Conservation (phyloP, 2,113 vertebrate genomes). For the Pomatostomus ruficeps region DNA sequence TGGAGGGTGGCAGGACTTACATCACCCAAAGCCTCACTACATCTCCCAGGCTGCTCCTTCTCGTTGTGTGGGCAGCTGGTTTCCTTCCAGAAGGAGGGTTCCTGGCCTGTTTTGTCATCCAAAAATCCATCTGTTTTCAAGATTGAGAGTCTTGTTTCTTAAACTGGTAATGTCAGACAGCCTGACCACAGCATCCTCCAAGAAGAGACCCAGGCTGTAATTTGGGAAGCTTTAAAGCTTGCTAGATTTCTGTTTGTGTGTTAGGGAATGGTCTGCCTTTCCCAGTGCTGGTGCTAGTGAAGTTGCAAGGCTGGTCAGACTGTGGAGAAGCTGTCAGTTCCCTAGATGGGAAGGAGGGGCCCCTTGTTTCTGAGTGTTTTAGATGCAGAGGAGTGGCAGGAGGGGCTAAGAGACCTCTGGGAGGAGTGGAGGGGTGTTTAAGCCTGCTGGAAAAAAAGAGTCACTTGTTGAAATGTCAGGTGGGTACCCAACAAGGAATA, state of each 20-base stretch:
- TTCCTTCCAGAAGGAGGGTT: slow-evolving; percentile 28
- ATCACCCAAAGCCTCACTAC: not conserved
- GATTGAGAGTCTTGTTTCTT: slow-evolving; percentile 21
- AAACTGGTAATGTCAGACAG: slow-evolving; percentile 19
- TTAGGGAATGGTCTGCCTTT: not conserved
- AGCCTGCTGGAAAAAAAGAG: not conserved
- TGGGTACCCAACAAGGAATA: not conserved
- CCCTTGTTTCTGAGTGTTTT: not conserved
- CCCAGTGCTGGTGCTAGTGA: not conserved
- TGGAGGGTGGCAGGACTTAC: not conserved
- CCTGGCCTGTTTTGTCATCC: not conserved
- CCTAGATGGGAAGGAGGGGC: not conserved
- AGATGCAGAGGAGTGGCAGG: not conserved
- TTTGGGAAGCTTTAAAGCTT: slow-evolving; percentile 45
- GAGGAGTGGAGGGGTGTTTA: not conserved
- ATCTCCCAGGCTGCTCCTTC: not conserved
- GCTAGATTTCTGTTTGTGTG: not conserved
- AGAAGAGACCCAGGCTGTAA: slow-evolving; percentile 16
- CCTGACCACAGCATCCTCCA: slow-evolving; percentile 30
- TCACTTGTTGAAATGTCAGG: slow-evolving; percentile 33
- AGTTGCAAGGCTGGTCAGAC: not conserved
- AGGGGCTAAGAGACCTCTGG: not conserved
- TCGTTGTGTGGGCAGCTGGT: slow-evolving; percentile 31
- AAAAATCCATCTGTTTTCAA: slow-evolving; percentile 52
- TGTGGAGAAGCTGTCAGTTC: not conserved